phyloP scores from a whole-genome alignment of 2,888 invertebrate genomes.

The Matsumyia berberina region DNA sequence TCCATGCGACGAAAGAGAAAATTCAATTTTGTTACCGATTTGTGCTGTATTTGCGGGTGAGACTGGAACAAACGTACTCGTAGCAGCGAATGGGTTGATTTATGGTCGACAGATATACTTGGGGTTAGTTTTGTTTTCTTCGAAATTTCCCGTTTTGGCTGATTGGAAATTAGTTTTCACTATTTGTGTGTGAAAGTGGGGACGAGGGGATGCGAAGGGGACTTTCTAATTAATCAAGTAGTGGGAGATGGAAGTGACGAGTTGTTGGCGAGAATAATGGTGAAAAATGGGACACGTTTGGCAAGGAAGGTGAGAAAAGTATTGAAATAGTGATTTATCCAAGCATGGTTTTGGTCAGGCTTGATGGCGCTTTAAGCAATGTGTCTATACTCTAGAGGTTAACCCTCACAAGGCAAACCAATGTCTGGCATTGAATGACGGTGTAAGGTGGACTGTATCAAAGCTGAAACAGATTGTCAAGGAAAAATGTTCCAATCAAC shows the following conservation, averaged over 20 bases:
- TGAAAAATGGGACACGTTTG: conserved; percentile 42
- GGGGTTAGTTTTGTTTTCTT: conserved; percentile 67
- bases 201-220: conserved; percentile 7
- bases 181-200: conserved; percentile 30
- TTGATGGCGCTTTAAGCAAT: too few species aligned
- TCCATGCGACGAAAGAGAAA: conserved; percentile 50
- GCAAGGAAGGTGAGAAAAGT: not conserved
- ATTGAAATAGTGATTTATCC: too few species aligned
- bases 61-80: not conserved
- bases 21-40: conserved; percentile 74
- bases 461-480: too few species aligned
- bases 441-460: too few species aligned
- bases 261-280: not conserved
- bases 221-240: conserved; percentile 60
- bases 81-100: conserved; percentile 70
- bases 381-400: too few species aligned
- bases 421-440: too few species aligned
- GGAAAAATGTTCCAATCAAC: too few species aligned
- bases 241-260: conserved; percentile 3
- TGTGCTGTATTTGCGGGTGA: conserved; percentile 38
- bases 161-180: conserved; percentile 74
- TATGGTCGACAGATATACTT: conserved; percentile 68
- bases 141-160: conserved; percentile 44
- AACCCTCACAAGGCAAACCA: too few species aligned
- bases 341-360: too few species aligned